A percentile compares a stretch with the other conserved stretches of the same genome.
These are phyloP conservation scores for Hydrocynus forskahlii DNA, from an alignment of 2,797 vertebrate genomes.

Conservation along the genomic window DNA sequence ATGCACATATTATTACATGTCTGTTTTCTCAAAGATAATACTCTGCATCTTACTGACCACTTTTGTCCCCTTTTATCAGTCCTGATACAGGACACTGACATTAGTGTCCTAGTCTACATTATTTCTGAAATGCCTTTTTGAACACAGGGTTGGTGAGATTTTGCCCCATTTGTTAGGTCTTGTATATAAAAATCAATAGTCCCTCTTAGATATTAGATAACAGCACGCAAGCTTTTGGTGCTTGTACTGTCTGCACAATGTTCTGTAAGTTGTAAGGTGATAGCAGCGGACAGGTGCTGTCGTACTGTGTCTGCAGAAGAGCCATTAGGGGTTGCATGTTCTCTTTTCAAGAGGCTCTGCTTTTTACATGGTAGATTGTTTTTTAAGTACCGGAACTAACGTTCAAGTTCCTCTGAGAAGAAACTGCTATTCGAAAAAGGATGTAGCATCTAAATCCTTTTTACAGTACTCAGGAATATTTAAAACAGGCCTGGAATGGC, in stretches of 20 bases:
- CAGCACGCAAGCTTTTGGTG: neutral
- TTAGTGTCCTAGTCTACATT: no score
- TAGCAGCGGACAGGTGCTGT: neutral
- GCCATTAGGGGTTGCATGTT: neutral
- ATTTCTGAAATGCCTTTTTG: no score
- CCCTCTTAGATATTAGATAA: neutral
- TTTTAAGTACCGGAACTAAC: neutral
- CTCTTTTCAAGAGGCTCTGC: neutral
- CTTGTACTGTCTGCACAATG: constrained; percentile 14
- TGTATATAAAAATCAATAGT: neutral
- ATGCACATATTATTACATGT: no score
- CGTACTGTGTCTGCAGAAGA: neutral
- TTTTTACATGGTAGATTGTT: neutral
- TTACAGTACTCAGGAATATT: constrained; percentile 13
- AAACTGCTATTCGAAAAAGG: neutral
- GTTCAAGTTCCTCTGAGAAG: neutral
- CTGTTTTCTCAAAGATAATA: no score
- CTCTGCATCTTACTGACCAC: neutral
- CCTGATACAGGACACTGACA: neutral
- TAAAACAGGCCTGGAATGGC: constrained; percentile 33
- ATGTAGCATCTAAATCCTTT: neutral
- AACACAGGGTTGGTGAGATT: neutral
- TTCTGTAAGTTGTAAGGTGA: neutral
- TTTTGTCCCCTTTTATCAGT: neutral
- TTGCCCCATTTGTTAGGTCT: neutral